Percentiles rank a stretch among this genome's conserved stretches.
phyloP scores from a whole-genome alignment of 2,888 invertebrate genomes.

The Halictus quadricinctus region DNA sequence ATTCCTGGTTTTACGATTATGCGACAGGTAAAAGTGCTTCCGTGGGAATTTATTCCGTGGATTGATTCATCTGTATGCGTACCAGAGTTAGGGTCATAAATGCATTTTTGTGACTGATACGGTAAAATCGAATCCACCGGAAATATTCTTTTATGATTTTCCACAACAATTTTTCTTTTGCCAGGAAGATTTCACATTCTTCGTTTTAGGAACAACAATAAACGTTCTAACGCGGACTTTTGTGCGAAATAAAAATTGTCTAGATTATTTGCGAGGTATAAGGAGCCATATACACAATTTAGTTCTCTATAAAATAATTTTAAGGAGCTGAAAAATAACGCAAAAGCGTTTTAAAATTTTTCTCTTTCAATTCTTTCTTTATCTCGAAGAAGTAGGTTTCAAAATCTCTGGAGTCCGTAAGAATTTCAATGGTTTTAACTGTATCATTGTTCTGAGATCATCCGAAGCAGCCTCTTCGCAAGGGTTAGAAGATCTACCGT shows the following conservation, averaged over 20 bases:
- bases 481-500: no score
- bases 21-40: neutral
- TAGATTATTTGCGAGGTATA: neutral
- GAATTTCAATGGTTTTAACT: no score
- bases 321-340: no score
- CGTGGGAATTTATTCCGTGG: neutral
- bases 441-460: no score
- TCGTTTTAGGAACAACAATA: neutral
- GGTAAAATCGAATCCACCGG: neutral
- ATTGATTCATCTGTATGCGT: neutral
- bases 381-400: no score
- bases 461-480: no score
- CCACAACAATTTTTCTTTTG: no score
- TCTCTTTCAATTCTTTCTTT: no score
- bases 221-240: neutral
- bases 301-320: no score
- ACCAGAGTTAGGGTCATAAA: neutral
- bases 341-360: no score
- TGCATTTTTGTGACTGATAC: neutral
- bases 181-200: neutral
- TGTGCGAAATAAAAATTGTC: neutral
- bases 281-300: no score
- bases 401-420: no score
- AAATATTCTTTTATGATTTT: neutral
- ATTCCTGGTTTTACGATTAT: neutral